A percentile compares a stretch with the other conserved stretches of the same genome.
Conservation (phyloP, 2,888 invertebrate genomes). For the Phengaris alcon region DNA sequence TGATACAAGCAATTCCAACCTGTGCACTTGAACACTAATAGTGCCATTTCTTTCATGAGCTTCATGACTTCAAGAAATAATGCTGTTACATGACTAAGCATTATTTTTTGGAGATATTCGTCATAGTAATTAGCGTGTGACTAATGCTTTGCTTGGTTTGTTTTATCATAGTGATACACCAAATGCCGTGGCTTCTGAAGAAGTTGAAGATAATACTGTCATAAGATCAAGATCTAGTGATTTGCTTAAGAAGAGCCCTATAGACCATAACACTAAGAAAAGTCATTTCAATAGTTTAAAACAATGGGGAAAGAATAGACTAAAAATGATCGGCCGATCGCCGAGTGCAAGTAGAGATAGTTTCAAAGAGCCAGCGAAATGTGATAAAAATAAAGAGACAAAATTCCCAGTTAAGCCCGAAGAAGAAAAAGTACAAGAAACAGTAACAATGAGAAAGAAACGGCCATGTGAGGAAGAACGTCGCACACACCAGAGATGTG, state of each 20-base stretch:
- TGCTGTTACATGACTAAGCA: slow-evolving; percentile 71
- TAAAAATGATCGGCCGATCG: slow-evolving; percentile 85
- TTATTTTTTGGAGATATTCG: slow-evolving; percentile 58
- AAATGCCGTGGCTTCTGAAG: slow-evolving; percentile 76
- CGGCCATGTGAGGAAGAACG: slow-evolving; percentile 81
- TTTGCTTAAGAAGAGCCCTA: slow-evolving; percentile 84
- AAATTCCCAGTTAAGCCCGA: slow-evolving; percentile 67
- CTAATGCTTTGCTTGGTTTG: slow-evolving; percentile 81
- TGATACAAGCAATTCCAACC: slow-evolving; percentile 59
- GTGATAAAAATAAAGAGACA: slow-evolving; percentile 64
- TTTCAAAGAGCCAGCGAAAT: slow-evolving; percentile 63
- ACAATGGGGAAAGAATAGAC: slow-evolving; percentile 90
- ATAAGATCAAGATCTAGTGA: slow-evolving; percentile 87
- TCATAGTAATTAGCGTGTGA: slow-evolving; percentile 72
- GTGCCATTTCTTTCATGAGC: slow-evolving; percentile 74
- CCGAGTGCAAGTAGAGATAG: slow-evolving; percentile 78
- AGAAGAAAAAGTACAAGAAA: slow-evolving; percentile 83
- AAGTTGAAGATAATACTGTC: slow-evolving; percentile 76
- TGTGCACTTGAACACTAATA: slow-evolving; percentile 76
- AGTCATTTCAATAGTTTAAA: slow-evolving; percentile 90
- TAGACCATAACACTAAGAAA: slow-evolving; percentile 75
- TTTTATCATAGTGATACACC: slow-evolving; percentile 77
- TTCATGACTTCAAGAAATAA: slow-evolving; percentile 63
- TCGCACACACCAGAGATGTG: slow-evolving; percentile 87
- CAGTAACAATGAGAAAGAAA: slow-evolving; percentile 82